Percentiles rank a stretch among this genome's conserved stretches.
These are phyloP conservation scores for Papilio demoleus DNA, from an alignment of 2,888 invertebrate genomes.

Conservation along the genomic window DNA sequence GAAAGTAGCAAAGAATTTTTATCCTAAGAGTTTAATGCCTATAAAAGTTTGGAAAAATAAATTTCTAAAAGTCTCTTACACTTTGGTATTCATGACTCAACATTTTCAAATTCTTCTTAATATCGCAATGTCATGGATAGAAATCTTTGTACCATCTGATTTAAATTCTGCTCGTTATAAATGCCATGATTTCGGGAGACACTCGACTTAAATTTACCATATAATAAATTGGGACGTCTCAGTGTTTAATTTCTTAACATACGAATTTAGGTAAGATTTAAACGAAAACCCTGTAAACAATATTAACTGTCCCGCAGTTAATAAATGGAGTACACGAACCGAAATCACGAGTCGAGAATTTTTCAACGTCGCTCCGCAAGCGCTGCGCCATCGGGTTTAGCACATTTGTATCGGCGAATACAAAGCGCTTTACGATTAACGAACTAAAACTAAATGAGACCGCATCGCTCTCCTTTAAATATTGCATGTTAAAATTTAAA, in stretches of 20 bases:
- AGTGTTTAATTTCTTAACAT: constrained; percentile 21
- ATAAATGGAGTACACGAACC: constrained; percentile 78
- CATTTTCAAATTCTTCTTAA: constrained; percentile 2
- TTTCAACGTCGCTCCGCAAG: constrained; percentile 74
- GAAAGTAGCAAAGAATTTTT: not conserved
- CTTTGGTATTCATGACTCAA: not conserved
- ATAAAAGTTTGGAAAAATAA: not conserved
- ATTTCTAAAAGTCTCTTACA: not conserved
- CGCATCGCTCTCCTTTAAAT: constrained; percentile 67
- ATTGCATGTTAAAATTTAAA: constrained; percentile 45
- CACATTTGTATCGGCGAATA: constrained; percentile 66
- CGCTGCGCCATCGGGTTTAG: constrained; percentile 61
- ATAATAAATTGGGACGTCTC: constrained; percentile 11
- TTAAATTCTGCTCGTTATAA: not conserved
- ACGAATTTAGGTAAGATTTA: constrained; percentile 50
- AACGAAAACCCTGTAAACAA: constrained; percentile 65
- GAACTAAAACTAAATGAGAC: constrained; percentile 71
- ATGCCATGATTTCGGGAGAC: constrained; percentile 2
- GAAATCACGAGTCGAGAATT: constrained; percentile 80
- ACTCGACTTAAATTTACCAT: not conserved
- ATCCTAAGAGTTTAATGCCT: not conserved
- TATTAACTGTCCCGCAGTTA: constrained; percentile 67
- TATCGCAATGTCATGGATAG: constrained; percentile 6
- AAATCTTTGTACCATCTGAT: not conserved
- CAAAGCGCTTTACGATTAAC: constrained; percentile 74